phyloP scores from a whole-genome alignment of 2,113 vertebrate species.

The Vidua chalybeata region DNA sequence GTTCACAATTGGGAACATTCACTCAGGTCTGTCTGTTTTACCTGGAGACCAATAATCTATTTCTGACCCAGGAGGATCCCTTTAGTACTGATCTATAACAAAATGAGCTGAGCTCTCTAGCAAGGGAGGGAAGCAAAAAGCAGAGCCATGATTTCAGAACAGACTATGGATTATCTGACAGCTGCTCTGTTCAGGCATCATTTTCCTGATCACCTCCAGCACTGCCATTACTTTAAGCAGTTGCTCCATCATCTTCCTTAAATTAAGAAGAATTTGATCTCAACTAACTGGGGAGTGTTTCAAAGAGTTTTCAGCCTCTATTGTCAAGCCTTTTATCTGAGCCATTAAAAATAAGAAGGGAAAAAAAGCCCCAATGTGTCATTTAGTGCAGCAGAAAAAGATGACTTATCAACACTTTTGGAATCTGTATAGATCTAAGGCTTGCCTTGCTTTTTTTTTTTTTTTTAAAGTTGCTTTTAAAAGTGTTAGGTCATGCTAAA shows the following conservation, averaged over 20 bases:
- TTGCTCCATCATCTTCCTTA: background rate
- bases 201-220: background rate
- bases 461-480: background rate
- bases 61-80: background rate
- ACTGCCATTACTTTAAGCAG: background rate
- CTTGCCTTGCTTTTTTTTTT: background rate
- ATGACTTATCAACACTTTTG: background rate
- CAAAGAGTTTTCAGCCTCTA: constrained; percentile 44
- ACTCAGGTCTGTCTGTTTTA: background rate
- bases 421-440: background rate
- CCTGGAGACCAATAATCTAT: background rate
- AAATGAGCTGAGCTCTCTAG: background rate
- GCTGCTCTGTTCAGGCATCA: background rate
- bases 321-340: constrained; percentile 46
- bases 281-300: background rate
- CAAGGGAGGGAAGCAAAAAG: background rate
- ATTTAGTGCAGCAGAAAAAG: background rate
- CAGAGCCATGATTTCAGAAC: background rate
- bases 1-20: background rate
- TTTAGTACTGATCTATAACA: background rate
- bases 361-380: background rate
- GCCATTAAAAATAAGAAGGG: background rate
- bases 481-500: background rate
- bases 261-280: background rate
- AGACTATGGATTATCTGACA: background rate